Base-by-base conservation (phyloP, 2,113 vertebrate species). In the Larimichthys crocea region DNA sequence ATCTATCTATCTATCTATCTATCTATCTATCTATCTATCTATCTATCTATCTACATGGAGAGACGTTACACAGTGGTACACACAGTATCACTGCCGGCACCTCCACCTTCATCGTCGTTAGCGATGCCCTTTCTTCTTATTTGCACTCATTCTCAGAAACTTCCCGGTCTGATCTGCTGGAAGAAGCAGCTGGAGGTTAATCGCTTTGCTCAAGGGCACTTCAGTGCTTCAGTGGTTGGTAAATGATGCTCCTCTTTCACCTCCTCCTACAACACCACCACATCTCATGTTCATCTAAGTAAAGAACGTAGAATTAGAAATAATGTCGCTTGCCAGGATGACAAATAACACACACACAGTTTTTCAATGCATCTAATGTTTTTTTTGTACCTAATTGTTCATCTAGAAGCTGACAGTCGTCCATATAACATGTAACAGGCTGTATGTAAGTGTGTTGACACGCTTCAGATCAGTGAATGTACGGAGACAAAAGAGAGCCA, bases 1-100 rank as follows among this genome's bases (percentile, higher is more conserved):
- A 65, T 80, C 83, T 49, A 79, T 76, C 77, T 46, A 84, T 83
- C 67, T 7, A 79, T 74, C 80, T 76, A 59, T 78, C 79, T 79
- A 63, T 78, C 79, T 62, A 80, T 83, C 84, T 46, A 3, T 16
- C 63, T 17, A 40, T 55, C 31, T 44, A 24, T 76, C 22, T 63
- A 0, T 63, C 70, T 63, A 35, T 62, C n/a, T 59, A 76, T 65
- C 15, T 53, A 49, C 59, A 71, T 4, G 4, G 10, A 20, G 17
- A 66, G 42, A 66, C 0, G 2, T 72, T 11, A 7, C 2, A 14
- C n/a, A 46, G 10, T 11, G 22, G 5, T 19, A 50, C 11, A 40
- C 8, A 49, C 35, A 35, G 35, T 35, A 35, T 35, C 7, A n/a
- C 42, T 46, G 20, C 62, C 5, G 12, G 6, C 12, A 14, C 42